Percentiles rank a stretch among this genome's conserved stretches.
Evolutionary conservation across 2,888 invertebrate species (phyloP).

Genomic region (Pterostichus niger): DNA sequence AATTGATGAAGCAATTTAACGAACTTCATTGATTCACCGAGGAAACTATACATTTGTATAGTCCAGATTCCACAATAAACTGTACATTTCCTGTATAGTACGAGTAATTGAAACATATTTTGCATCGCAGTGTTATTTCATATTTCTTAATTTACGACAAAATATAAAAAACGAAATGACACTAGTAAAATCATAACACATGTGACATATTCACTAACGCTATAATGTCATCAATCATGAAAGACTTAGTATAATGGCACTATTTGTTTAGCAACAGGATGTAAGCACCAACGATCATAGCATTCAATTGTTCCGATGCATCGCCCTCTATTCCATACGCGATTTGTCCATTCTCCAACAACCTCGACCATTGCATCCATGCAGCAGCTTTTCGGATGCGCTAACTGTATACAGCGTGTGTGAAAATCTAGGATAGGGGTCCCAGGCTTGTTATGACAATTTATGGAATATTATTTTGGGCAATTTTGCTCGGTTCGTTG

Average conservation of each 20-base stretch:
- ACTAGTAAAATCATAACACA: constrained; percentile 38
- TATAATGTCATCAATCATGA: constrained; percentile 16
- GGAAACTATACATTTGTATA: no score
- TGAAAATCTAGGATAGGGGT: constrained; percentile 23
- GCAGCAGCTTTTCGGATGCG: not conserved
- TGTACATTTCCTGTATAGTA: no score
- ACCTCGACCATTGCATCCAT: not conserved
- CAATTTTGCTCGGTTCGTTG: constrained; percentile 59
- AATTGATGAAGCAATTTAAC: no score
- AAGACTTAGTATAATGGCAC: constrained; percentile 43
- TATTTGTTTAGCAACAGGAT: constrained; percentile 65
- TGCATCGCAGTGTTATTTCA: no score
- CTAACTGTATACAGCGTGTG: constrained; percentile 7
- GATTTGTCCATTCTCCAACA: constrained; percentile 47
- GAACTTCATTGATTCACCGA: no score
- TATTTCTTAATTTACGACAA: no score
- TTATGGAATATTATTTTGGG: constrained; percentile 65
- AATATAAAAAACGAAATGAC: constrained; percentile 6
- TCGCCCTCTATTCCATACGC: constrained; percentile 55
- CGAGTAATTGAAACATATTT: no score
- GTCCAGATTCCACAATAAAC: no score
- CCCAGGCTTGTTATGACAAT: constrained; percentile 65
- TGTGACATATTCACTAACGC: not conserved
- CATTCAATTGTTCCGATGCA: constrained; percentile 54
- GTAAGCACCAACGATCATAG: constrained; percentile 55